Conservation (phyloP, 2,113 vertebrate genomes). For the Proterorhinus semilunaris region DNA sequence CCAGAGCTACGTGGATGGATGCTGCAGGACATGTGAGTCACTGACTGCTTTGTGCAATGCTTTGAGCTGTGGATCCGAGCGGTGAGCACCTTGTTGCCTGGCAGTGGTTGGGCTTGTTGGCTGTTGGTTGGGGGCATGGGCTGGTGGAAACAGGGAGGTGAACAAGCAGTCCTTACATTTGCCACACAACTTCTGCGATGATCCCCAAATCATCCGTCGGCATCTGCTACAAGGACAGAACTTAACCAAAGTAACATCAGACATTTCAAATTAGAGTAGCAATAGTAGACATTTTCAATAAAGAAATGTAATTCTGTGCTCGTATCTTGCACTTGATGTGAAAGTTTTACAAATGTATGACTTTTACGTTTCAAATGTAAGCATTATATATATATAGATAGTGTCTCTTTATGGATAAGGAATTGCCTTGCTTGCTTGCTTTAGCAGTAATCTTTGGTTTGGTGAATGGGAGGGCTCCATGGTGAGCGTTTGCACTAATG, state of each 20-base stretch:
- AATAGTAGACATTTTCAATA: neutral
- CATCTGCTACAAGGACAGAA: neutral
- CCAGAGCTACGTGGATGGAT: constrained; percentile 91
- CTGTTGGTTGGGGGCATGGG: constrained; percentile 70
- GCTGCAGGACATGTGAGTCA: constrained; percentile 97
- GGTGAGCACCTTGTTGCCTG: constrained; percentile 75
- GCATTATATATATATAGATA: neutral
- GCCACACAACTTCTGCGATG: constrained; percentile 37
- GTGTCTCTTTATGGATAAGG: constrained; percentile 47
- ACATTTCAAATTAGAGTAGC: neutral
- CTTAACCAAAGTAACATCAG: constrained; percentile 3
- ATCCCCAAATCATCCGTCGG: constrained; percentile 22
- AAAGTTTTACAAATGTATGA: constrained; percentile 15
- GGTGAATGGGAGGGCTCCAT: constrained; percentile 40
- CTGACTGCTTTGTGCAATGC: constrained; percentile 69
- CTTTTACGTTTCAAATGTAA: constrained; percentile 30
- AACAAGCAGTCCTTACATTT: constrained; percentile 53
- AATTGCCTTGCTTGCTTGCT: constrained; percentile 65
- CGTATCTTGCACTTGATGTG: neutral
- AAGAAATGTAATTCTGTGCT: constrained; percentile 1
- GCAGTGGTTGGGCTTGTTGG: constrained; percentile 72
- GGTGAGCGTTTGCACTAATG: constrained; percentile 24
- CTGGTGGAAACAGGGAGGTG: constrained; percentile 66
- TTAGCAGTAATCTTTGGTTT: constrained; percentile 51
- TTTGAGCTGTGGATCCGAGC: constrained; percentile 66